Percentiles rank a stretch among this genome's conserved stretches.
Evolutionary conservation across 2,113 vertebrate genomes (phyloP).

Genomic region (Microtus pennsylvanicus): DNA sequence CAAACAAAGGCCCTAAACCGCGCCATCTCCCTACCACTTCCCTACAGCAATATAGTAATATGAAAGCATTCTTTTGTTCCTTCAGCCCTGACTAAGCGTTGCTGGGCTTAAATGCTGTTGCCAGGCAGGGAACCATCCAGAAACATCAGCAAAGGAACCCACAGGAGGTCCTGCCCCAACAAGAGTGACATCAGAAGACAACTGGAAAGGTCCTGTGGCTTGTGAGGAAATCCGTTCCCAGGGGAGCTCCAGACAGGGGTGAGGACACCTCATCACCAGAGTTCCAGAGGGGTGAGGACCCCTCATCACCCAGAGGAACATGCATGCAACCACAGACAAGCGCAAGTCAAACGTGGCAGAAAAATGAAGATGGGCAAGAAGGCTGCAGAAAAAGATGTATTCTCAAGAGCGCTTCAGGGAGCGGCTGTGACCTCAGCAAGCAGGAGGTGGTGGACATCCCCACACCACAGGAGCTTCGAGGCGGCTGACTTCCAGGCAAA

Average conservation of each 20-base stretch:
- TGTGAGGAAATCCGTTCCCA: background rate
- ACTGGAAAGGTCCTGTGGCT: background rate
- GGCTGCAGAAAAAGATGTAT: background rate
- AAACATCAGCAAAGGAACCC: background rate
- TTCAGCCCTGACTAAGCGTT: background rate
- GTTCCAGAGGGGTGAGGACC: too few relatives aligned
- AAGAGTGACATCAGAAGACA: background rate
- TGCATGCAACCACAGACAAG: background rate
- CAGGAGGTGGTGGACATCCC: fast-evolving
- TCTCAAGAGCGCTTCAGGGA: background rate
- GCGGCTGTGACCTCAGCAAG: background rate
- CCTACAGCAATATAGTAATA: fast-evolving
- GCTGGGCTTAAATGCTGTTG: background rate
- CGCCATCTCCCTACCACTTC: background rate
- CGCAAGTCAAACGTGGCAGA: background rate
- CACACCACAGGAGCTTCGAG: background rate
- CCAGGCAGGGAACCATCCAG: background rate
- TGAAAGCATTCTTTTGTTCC: background rate
- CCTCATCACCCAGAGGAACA: background rate
- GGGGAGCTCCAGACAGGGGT: background rate
- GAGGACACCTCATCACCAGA: background rate
- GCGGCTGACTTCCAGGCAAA: background rate
- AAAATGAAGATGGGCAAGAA: background rate
- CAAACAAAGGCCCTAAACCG: background rate
- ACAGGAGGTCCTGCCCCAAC: background rate